Evolutionary conservation across 2,888 invertebrate genomes (phyloP), one percentile per base, ranked within the genome.

Genomic region (Eupithecia exiguata): DNA sequence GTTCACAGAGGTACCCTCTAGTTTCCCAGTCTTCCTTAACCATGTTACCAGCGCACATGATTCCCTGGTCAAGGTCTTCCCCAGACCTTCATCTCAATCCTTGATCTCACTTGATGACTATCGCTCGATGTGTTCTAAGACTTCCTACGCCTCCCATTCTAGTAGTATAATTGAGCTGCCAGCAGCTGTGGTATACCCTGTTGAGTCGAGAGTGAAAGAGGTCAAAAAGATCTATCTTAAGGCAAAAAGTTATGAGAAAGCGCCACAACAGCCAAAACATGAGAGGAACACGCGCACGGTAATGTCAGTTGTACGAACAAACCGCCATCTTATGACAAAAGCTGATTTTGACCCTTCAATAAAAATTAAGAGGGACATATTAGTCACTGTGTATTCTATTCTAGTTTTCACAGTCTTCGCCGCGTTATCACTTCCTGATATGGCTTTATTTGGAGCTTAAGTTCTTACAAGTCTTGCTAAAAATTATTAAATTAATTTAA

Each of bases 301-400:
- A 65, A 21, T 38, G 10, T 14, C 65, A 14, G 61, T n/a, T 71
- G 70, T 67, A 36, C 72, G 69, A 67, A 36, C 74, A 40, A 69
- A 72, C 25, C 81, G 76, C 69, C 72, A 43, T 38, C 65, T 72
- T 70, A 69, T 79, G 12, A 78, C 80, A 63, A 77, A 63, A 30
- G 46, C 81, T 1, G 83, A 87, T 36, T 85, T 84, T 71, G 91
- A 92, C 77, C 84, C 88, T 2, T 70, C 87, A 53, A 77, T 93
- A 70, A 92, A 88, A 84, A 86, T 92, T 75, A 94, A 94, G 81
- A 87, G 92, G 77, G 92, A 93, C 81, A 84, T 94, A 78, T 82
- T 94, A 74, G 91, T 94, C 21, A 92, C 92, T 5, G 81, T 94
- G 68, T 94, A 94, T 83, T 93, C 93, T 6, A 85, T 94, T 80